phyloP scores from a whole-genome alignment of 1,140 invertebrate genomes.

The Lamellibrachia luymesi region DNA sequence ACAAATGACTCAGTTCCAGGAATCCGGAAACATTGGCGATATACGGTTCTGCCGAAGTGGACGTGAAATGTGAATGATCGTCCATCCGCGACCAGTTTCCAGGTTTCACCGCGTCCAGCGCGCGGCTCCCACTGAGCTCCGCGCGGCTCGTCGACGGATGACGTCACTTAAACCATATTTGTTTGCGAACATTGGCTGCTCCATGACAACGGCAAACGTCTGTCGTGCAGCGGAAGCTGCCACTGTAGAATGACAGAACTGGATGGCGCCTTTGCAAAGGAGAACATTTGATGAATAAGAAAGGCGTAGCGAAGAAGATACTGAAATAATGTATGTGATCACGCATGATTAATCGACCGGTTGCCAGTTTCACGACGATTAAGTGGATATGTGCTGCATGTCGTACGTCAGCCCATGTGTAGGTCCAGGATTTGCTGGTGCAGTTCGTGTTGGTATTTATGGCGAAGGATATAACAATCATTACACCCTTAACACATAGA shows the following conservation, averaged over 20 bases:
- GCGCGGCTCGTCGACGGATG: not conserved
- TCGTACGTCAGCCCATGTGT: not conserved
- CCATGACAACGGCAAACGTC: not conserved
- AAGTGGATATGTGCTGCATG: not conserved
- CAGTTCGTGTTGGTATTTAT: not conserved
- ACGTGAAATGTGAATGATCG: not conserved
- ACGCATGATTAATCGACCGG: not conserved
- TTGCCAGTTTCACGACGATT: not conserved
- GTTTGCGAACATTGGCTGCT: not conserved
- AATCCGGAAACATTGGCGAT: not conserved
- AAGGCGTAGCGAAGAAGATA: not conserved
- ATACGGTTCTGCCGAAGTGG: not conserved
- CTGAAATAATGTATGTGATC: not conserved
- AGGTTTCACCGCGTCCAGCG: not conserved
- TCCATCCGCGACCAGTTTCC: not conserved
- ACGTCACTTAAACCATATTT: not conserved
- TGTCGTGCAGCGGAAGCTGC: not conserved
- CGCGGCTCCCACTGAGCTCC: not conserved
- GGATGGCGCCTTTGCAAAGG: not conserved
- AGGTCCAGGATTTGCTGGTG: not conserved
- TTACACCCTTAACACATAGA: not conserved
- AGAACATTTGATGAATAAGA: not conserved
- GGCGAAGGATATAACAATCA: not conserved
- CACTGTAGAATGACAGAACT: not conserved
- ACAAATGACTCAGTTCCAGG: not conserved